Evolutionary conservation across 92 coral and sea anemone genomes (phyloP).

Genomic region (Porites cylindrica): DNA sequence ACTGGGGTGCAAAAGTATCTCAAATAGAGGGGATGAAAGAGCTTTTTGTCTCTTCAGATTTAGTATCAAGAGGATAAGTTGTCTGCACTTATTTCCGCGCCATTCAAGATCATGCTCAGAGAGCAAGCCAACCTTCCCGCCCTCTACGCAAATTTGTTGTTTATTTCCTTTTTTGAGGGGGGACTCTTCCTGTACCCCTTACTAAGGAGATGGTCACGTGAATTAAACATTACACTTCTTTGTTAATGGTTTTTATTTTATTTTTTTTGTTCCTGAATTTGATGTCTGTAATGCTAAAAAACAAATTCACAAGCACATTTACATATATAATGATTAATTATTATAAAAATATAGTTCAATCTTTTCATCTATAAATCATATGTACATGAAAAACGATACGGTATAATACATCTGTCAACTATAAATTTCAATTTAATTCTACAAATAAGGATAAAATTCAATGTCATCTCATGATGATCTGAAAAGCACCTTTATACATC

Average conservation of each 20-base stretch:
- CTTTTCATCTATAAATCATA: conserved; percentile 34
- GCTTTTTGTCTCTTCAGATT: no score
- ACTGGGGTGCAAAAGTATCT: no score
- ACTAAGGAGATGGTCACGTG: neutral
- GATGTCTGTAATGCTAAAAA: conserved; percentile 18
- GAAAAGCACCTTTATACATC: neutral
- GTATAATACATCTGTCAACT: conserved; percentile 26
- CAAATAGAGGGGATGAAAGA: no score
- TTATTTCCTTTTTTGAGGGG: no score
- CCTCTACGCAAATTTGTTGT: no score
- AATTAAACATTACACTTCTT: neutral
- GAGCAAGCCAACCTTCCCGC: no score
- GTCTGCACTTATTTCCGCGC: no score
- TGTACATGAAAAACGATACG: conserved; percentile 22
- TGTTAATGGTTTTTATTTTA: conserved; percentile 2
- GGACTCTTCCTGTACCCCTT: no score
- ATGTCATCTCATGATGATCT: neutral
- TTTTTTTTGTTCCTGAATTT: conserved; percentile 9
- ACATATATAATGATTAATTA: conserved; percentile 3
- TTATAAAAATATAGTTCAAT: conserved; percentile 24
- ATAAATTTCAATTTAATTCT: conserved; percentile 10
- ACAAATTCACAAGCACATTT: conserved; percentile 4
- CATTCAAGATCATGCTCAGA: no score
- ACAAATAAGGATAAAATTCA: neutral
- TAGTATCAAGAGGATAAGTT: no score